Conservation (phyloP, 2,888 invertebrate genomes). For the Ceramica pisi region DNA sequence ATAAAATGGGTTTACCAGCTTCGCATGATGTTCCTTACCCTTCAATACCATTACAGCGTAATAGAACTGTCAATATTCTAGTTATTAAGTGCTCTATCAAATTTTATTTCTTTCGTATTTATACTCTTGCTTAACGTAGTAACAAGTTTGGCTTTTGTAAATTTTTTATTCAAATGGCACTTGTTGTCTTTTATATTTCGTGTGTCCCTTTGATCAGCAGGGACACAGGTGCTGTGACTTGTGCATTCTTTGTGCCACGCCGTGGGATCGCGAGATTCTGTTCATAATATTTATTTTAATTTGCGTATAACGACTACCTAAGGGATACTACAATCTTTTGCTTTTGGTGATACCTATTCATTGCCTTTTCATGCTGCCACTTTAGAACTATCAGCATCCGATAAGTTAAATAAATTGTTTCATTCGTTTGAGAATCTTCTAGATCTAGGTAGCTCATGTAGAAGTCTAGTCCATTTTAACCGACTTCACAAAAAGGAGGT, state of each 20-base stretch:
- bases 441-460: neutral
- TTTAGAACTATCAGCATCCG: neutral
- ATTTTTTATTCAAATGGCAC: conserved; percentile 54
- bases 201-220: conserved; percentile 60
- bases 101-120: conserved; percentile 46
- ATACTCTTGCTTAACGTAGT: neutral
- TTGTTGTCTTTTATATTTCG: conserved; percentile 61
- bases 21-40: conserved; percentile 32
- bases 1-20: conserved; percentile 22
- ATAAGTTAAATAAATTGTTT: neutral
- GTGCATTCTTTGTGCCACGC: conserved; percentile 81
- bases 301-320: conserved; percentile 54
- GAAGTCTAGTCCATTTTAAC: neutral
- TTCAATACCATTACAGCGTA: conserved; percentile 28
- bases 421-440: neutral
- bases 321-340: conserved; percentile 24
- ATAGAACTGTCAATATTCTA: conserved; percentile 47
- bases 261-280: conserved; percentile 71
- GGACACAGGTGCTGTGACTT: conserved; percentile 86
- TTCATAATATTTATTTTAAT: conserved; percentile 70
- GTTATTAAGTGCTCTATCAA: conserved; percentile 46
- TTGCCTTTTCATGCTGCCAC: neutral
- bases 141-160: conserved; percentile 23
- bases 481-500: too few relatives aligned
- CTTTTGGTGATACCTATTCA: conserved; percentile 16